Base-by-base conservation (phyloP, 2,888 invertebrate species). In the Eristalis intricaria region DNA sequence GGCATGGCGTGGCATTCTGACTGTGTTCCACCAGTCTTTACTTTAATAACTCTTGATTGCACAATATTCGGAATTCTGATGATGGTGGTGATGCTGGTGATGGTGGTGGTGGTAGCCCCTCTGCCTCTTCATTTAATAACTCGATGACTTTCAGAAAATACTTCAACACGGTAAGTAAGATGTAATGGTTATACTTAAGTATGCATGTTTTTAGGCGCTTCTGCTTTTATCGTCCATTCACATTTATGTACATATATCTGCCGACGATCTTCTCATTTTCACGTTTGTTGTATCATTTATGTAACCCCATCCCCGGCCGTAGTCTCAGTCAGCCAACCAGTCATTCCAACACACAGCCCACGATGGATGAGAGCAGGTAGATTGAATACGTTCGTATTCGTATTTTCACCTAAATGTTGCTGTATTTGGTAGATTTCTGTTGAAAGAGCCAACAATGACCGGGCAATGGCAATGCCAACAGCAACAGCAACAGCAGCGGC, bases 31-130 rank as follows among this genome's bases (percentile, higher is more conserved):
- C 68, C 83, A 84, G 87, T 87, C 87, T 84, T 83, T 87, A 87
- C 84, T 84, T 87, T 88, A 88, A 88, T 88, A 88, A 88, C 84
- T 84, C 88, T 88, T 88, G 88, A 88, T 88, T 88, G 88, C 88
- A 88, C 84, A 88, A 88, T 81, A 88, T 88, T 88, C 80, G 80
- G 84, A 88, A 88, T 88, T 81, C 84, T 88, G n/a, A n/a, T n/a
- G n/a, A n/a, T n/a, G n/a, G n/a, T n/a, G n/a, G n/a, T n/a, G n/a
- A n/a, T n/a, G n/a, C n/a, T n/a, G n/a, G n/a, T n/a, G n/a, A n/a
- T n/a, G n/a, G n/a, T n/a, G n/a, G n/a, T n/a, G 76, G 78, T 80
- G 87, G 87, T 87, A 26, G 26, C 26, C 26, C 26, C 26, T 26
- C 73, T 76, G 76, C 83, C 84, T 88, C 88, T 84, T 88, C 77